phyloP scores from a whole-genome alignment of 1,140 invertebrate species.

The Cydia splendana region DNA sequence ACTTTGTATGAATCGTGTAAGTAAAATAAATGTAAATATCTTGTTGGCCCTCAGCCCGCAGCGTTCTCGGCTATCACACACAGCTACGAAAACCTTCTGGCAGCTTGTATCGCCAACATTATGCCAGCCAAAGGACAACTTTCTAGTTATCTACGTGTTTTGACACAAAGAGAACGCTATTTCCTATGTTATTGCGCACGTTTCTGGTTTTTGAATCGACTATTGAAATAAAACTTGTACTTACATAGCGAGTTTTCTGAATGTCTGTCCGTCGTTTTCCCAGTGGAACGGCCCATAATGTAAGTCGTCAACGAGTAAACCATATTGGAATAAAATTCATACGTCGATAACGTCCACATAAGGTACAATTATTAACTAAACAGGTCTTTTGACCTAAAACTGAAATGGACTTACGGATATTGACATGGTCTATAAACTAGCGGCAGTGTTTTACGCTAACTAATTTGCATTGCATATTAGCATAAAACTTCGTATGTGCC shows the following conservation, averaged over 20 bases:
- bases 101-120: conserved; percentile 3
- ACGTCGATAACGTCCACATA: neutral
- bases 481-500: neutral
- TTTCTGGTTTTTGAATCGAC: conserved; percentile 7
- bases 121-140: conserved; percentile 6
- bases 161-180: conserved; percentile 20
- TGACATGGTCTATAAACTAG: neutral
- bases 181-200: neutral
- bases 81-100: conserved; percentile 11
- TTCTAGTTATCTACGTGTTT: conserved; percentile 19
- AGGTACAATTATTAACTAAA: neutral
- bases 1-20: conserved; percentile 1
- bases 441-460: conserved; percentile 8
- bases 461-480: conserved; percentile 14
- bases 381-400: neutral
- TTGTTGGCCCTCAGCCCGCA: conserved; percentile 4
- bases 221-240: neutral
- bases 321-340: neutral
- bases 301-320: neutral
- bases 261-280: neutral
- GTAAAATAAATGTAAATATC: conserved; percentile 24
- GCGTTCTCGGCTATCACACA: conserved; percentile 4
- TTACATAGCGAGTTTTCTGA: neutral
- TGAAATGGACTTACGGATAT: neutral
- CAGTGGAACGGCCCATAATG: neutral